Evolutionary conservation across 2,888 invertebrate genomes (phyloP), one percentile per base, ranked within the genome.

Genomic region (Dolichopus griseipennis): DNA sequence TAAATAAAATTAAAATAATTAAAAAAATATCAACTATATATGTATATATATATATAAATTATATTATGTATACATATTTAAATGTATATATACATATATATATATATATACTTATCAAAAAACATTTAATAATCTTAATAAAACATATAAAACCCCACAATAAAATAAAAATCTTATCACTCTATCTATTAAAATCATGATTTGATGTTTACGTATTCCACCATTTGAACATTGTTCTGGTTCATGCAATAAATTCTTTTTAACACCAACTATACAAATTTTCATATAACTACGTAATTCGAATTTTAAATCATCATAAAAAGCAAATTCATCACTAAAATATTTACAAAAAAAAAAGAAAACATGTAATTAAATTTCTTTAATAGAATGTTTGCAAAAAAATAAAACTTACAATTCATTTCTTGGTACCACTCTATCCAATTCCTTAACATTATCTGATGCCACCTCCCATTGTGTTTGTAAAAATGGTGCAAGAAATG

Each of bases 251-350:
- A 63, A 27, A 63, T 27, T 27, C 12, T 18, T 15, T 63, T 63
- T 63, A 27, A 63, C 63, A 15, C 63, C 63, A 22, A 18, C 27
- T 33, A 27, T 12, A 27, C 27, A 22, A 63, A 27, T 63, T 27
- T 27, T 12, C 63, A 63, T 63, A 63, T 27, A 63, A 63, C 27
- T 27, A 22, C 18, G 12, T 18, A 63, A 27, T 5, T 63, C 63
- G 27, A 63, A 27, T 15, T 15, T 27, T 10, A 27, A 27, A 63
- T 63, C 27, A 12, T 63, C 27, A 18, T 27, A 27, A 27, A 22
- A 63, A n/a, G 15, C 27, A 27, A 63, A 63, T 27, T 63, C 63
- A 27, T 63, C 15, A 15, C 63, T 63, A 27, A n/a, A 62, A 62
- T 63, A 63, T 15, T 12, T 9, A 61, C 20, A 22, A 61, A 9